Conservation (phyloP, 2,797 vertebrate species). For the Danio kyathit region DNA sequence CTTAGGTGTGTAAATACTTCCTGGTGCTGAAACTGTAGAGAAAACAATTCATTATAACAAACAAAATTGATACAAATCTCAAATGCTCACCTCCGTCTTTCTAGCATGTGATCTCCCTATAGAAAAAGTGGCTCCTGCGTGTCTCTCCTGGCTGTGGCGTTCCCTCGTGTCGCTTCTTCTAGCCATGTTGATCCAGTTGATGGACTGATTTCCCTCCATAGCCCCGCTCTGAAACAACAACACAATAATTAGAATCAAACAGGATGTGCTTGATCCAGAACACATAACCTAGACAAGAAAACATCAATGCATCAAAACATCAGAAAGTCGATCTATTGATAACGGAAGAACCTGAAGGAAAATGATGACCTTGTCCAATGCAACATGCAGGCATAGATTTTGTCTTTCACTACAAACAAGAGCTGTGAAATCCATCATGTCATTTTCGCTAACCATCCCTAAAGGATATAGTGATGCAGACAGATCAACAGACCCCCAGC, state of each 20-base stretch:
- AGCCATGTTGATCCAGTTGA: slow-evolving; percentile 51
- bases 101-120: slow-evolving; percentile 67
- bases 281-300: slow-evolving; percentile 68
- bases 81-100: slow-evolving; percentile 72
- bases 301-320: slow-evolving; percentile 49
- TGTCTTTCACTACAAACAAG: slow-evolving; percentile 74
- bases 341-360: not conserved
- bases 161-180: slow-evolving; percentile 62
- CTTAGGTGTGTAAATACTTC: not conserved
- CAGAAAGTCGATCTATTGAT: not conserved
- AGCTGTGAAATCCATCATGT: slow-evolving; percentile 70
- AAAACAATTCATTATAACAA: not conserved
- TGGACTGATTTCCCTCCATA: slow-evolving; percentile 62
- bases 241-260: slow-evolving; percentile 67
- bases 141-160: slow-evolving; percentile 64
- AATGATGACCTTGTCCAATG: slow-evolving; percentile 70
- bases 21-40: not conserved
- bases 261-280: slow-evolving; percentile 55
- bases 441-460: slow-evolving; percentile 70
- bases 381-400: slow-evolving; percentile 63
- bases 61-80: not conserved
- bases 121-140: slow-evolving; percentile 54
- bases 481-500: slow-evolving; percentile 67
- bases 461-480: slow-evolving; percentile 76
- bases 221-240: slow-evolving; percentile 76